Base-by-base conservation (phyloP, 2,888 invertebrate species). In the Conus canariensis region DNA sequence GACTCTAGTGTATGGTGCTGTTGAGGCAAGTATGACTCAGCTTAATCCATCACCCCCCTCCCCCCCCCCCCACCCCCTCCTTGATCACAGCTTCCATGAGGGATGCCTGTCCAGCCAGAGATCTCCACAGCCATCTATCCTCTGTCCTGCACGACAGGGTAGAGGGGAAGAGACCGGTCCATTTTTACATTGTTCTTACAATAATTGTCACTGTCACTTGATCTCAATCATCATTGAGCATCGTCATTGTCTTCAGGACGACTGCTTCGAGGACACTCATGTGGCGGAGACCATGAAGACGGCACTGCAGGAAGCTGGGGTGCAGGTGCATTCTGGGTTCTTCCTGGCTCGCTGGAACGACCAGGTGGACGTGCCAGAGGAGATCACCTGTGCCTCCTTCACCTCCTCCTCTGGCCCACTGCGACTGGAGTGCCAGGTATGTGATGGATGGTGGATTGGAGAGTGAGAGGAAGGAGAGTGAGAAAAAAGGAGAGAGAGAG, bases 261-360 rank as follows among this genome's bases (percentile, higher is more conserved):
- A 94, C 0, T 95, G 95, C 91, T 95, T 96, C 92, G 96, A 96
- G 92, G 94, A 96, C 90, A 93, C 94, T 6, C 92, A 92, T 1
- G 93, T 96, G 14, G 95, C 95, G 83, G 91, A 93, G 8, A 93
- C 94, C 8, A 91, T 96, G 45, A 89, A 89, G 60, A 88, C 92
- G 58, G 93, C 93, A 1, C 91, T 96, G 90, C 92, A 93, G 85
- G 92, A 91, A 9, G 90, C 92, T 45, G 95, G 95, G 30, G 94
- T 96, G n/a, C 89, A 92, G 25, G 91, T 96, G 64, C 91, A 95
- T 91, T 88, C 91, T 60, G 95, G 94, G 30, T 95, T 93, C 91
- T 88, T 93, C 30, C 93, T 96, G 59, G 95, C 95, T n/a, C 93
- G 95, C 88, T 96, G 95, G 95, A 95, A 95, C 91, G 95, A 95